A percentile compares a stretch with the other conserved stretches of the same genome.
Evolutionary conservation across 2,113 vertebrate species (phyloP).

Genomic region (Anolis sagrei): DNA sequence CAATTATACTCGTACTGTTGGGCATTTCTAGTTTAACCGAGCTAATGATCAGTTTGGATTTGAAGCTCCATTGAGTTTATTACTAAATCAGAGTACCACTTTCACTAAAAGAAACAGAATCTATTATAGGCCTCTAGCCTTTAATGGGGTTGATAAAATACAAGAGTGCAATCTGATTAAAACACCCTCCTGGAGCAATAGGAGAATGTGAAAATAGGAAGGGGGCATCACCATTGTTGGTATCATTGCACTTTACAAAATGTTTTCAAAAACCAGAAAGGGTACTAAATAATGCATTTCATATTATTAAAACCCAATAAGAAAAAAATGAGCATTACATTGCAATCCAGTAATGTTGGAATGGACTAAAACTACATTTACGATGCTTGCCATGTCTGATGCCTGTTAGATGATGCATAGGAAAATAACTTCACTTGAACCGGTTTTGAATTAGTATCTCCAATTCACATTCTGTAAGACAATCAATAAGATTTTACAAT

Average conservation of each 20-base stretch:
- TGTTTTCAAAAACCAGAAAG: neutral
- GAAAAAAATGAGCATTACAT: neutral
- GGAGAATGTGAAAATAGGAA: neutral
- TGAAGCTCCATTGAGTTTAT: constrained; percentile 29
- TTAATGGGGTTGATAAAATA: constrained; percentile 7
- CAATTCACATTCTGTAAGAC: neutral
- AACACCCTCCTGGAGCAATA: constrained; percentile 13
- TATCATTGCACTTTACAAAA: neutral
- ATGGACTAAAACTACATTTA: neutral
- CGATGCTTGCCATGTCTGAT: neutral
- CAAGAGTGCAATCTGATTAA: rapidly evolving
- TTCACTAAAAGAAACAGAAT: constrained; percentile 19
- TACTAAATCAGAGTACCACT: constrained; percentile 9
- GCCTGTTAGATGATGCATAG: neutral
- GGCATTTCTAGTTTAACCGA: constrained; percentile 22
- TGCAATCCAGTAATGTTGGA: neutral
- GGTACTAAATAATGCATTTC: neutral
- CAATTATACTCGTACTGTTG: constrained; percentile 22
- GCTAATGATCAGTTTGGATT: constrained; percentile 28
- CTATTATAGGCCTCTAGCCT: neutral
- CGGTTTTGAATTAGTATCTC: neutral
- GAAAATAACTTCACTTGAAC: neutral
- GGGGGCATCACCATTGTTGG: neutral
- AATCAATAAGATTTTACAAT: neutral
- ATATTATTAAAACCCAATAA: neutral